Conservation (phyloP, 2,113 vertebrate species). For the Toxostoma redivivum region DNA sequence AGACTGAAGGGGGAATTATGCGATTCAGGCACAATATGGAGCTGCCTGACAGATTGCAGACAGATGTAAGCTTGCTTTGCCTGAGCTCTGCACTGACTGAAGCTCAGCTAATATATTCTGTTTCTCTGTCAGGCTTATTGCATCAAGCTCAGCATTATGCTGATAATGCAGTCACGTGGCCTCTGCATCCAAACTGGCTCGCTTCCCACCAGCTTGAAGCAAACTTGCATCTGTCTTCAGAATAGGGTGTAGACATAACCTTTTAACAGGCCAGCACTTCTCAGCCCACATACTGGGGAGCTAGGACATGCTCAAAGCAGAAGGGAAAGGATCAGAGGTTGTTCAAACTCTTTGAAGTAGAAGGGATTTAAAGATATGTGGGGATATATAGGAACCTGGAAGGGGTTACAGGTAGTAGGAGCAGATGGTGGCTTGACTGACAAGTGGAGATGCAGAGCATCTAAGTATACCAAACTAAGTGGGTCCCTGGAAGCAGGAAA, state of each 20-base stretch:
- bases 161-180: slow-evolving; percentile 6
- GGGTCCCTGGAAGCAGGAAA: not conserved
- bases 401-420: slow-evolving; percentile 10
- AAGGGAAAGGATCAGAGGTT: not conserved
- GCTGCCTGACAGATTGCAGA: slow-evolving; percentile 48
- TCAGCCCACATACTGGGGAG: not conserved
- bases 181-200: not conserved
- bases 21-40: not conserved
- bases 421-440: slow-evolving; percentile 40
- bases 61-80: slow-evolving; percentile 50
- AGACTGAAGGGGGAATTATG: not conserved
- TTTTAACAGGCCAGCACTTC: not conserved
- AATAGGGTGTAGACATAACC: not conserved
- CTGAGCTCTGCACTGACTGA: slow-evolving; percentile 2
- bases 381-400: not conserved
- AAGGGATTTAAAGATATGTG: not conserved
- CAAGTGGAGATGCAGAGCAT: not conserved
- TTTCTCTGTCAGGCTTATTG: not conserved
- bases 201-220: not conserved
- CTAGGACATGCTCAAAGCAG: not conserved
- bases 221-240: slow-evolving; percentile 28
- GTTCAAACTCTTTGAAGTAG: slow-evolving; percentile 4
- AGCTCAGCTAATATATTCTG: slow-evolving; percentile 43
- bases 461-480: not conserved
- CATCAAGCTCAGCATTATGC: slow-evolving; percentile 34